Base-by-base conservation (phyloP, 2,888 invertebrate genomes). In the Eumerus sabulonum region DNA sequence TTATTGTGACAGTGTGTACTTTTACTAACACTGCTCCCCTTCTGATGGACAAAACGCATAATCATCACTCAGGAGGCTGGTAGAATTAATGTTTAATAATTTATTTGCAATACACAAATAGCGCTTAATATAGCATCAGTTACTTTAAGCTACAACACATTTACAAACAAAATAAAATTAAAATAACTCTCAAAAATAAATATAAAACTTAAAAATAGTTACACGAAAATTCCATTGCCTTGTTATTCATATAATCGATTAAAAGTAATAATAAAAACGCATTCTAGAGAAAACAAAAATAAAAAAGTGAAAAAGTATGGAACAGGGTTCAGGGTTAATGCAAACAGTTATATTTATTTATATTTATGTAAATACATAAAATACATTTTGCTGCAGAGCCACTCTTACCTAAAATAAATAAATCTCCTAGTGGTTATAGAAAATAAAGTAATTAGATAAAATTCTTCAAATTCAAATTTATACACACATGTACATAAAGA, bases 151-250 rank as follows among this genome's bases (percentile, higher is more conserved):
- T 54, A 12, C 51, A 9, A 14, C 17, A 19, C 18, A 50, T 19
- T 35, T 51, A 2, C 13, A 14, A 12, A 16, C 38, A 42, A 40
- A 40, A 11, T 40, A 40, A 40, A 27, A 7, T 4, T 17, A 40
- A 40, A 40, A n/a, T 7, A 40, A n/a, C 3, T 40, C 11, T 40
- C 42, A 12, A 48, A 57, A 66, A 44, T 1, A n/a, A 13, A 36
- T 13, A 38, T 51, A 35, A 38, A 62, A n/a, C 3, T 27, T 27
- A 44, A n/a, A 56, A 67, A 56, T 50, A 42, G 48, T 62, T 62
- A 67, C 72, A 72, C 35, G n/a, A 51, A 66, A 70, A 50, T 66
- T 76, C 45, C 57, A 53, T 72, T 63, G 72, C 63, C 63, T 72
- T 77, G 67, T 77, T 77, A 67, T 42, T 72, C 45, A 59, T 66